These are phyloP conservation scores for Ptychoptera albimana DNA, from an alignment of 2,888 invertebrate genomes.

Conservation along the genomic window DNA sequence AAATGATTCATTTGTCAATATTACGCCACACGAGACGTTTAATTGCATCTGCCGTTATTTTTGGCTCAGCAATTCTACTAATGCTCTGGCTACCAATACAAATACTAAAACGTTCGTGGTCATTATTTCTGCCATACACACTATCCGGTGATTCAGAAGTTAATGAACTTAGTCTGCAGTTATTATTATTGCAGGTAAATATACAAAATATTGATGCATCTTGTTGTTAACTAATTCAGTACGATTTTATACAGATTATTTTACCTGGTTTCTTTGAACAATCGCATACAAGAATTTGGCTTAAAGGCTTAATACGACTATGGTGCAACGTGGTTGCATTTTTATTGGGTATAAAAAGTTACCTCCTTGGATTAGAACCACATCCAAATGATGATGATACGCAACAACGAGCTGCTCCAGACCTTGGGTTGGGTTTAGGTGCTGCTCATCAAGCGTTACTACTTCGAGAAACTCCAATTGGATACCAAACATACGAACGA, in stretches of 20 bases:
- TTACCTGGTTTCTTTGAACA: conserved; percentile 92
- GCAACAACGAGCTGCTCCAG: conserved; percentile 22
- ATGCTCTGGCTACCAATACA: conserved; percentile 93
- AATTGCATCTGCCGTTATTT: conserved; percentile 84
- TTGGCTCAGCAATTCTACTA: conserved; percentile 87
- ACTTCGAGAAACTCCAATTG: conserved; percentile 68
- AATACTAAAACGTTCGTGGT: conserved; percentile 62
- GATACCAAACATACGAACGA: conserved; percentile 79
- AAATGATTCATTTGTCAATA: conserved; percentile 96
- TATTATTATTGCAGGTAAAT: conserved; percentile 65
- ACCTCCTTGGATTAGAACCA: conserved; percentile 60
- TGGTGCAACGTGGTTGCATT: conserved; percentile 82
- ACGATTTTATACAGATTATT: conserved; percentile 45
- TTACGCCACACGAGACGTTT: conserved; percentile 78
- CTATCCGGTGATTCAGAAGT: conserved; percentile 78
- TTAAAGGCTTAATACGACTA: conserved; percentile 71
- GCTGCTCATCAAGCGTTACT: conserved; percentile 80
- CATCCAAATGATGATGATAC: conserved; percentile 20
- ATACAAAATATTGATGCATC: background rate
- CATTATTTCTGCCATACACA: conserved; percentile 88
- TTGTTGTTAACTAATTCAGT: background rate
- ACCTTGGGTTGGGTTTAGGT: conserved; percentile 38
- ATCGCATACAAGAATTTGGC: conserved; percentile 86
- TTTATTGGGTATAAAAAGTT: conserved; percentile 73
- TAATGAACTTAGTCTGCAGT: conserved; percentile 85